phyloP scores from a whole-genome alignment of 2,797 vertebrate genomes.

The Betta splendens region DNA sequence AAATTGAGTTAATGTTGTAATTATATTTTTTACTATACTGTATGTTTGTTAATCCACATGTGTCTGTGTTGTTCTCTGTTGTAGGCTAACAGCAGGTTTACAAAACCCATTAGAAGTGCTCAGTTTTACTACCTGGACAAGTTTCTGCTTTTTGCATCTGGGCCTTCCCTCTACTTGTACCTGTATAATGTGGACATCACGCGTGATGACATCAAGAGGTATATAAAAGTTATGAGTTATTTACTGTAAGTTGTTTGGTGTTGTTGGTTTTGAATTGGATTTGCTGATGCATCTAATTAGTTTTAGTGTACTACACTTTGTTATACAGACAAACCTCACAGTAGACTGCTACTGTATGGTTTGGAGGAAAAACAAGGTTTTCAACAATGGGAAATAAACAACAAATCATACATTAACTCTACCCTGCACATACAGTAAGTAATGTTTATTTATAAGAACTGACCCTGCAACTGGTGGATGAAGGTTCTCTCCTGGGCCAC shows the following conservation, averaged over 20 bases:
- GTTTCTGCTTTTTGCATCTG: conserved; percentile 87
- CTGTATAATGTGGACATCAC: conserved; percentile 78
- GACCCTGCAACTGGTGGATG: too few species aligned
- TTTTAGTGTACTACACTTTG: too few species aligned
- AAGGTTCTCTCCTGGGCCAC: too few species aligned
- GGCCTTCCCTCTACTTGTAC: conserved; percentile 83
- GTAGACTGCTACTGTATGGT: too few species aligned
- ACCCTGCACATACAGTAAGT: too few species aligned
- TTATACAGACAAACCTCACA: not conserved
- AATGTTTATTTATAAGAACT: too few species aligned
- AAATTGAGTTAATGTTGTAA: not conserved
- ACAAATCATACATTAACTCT: not conserved
- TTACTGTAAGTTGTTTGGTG: not conserved
- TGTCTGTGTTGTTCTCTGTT: conserved; percentile 29
- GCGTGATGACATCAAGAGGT: conserved; percentile 86
- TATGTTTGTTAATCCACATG: too few species aligned
- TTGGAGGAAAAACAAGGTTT: not conserved
- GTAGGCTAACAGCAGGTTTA: conserved; percentile 80
- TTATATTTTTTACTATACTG: not conserved
- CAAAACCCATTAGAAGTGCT: conserved; percentile 76
- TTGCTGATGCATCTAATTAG: not conserved
- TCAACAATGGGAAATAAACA: not conserved
- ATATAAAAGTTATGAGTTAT: conserved; percentile 18
- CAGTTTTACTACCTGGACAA: conserved; percentile 92
- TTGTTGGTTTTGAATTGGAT: too few species aligned